A percentile compares a stretch with the other conserved stretches of the same genome.
These are phyloP conservation scores for Sebastes reedi DNA, from an alignment of 2,797 vertebrate genomes.

Conservation along the genomic window DNA sequence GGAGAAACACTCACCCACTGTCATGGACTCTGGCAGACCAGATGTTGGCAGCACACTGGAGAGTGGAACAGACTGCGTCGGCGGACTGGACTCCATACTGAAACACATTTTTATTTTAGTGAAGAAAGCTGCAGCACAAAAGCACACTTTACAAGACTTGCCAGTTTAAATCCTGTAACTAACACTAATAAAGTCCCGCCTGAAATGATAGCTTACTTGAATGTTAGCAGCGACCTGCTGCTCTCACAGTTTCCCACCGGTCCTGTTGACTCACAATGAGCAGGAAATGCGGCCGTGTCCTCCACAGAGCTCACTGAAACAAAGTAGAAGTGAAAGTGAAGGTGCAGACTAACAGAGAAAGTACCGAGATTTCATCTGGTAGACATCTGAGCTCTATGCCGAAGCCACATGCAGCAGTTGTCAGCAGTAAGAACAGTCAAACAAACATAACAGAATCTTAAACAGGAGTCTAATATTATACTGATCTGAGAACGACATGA, in stretches of 20 bases:
- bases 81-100: constrained; percentile 88
- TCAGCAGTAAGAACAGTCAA: constrained; percentile 14
- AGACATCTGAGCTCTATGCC: not conserved
- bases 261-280: constrained; percentile 68
- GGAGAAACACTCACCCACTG: constrained; percentile 86
- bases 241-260: constrained; percentile 73
- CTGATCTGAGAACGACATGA: not conserved
- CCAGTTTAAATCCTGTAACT: not conserved
- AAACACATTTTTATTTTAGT: not conserved
- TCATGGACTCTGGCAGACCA: constrained; percentile 92
- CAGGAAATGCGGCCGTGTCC: constrained; percentile 82
- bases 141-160: not conserved
- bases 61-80: constrained; percentile 73
- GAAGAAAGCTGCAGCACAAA: not conserved
- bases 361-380: constrained; percentile 7
- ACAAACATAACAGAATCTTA: not conserved
- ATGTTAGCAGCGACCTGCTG: constrained; percentile 78
- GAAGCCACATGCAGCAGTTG: not conserved
- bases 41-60: constrained; percentile 80
- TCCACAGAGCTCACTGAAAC: constrained; percentile 80
- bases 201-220: constrained; percentile 77
- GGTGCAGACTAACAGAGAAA: constrained; percentile 15
- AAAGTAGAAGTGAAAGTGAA: constrained; percentile 59
- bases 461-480: not conserved
- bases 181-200: not conserved